Conservation (phyloP, 2,888 invertebrate genomes). For the Salticus scenicus region DNA sequence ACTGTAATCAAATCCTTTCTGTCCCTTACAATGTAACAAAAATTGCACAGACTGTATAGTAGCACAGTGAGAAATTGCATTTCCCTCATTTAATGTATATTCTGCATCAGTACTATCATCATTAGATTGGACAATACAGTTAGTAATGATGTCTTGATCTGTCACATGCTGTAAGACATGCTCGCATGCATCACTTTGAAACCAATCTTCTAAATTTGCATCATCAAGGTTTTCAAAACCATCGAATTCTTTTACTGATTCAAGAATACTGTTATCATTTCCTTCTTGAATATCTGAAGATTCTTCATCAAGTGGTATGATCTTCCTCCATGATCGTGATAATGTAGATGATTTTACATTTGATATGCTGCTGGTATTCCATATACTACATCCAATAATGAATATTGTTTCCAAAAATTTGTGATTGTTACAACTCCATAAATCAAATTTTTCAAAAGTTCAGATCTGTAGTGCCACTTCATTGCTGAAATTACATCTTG, state of each 20-base stretch:
- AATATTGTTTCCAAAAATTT: no score
- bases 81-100: background rate
- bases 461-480: no score
- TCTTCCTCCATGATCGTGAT: no score
- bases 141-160: background rate
- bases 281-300: background rate
- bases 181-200: constrained; percentile 1
- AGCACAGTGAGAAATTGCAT: background rate
- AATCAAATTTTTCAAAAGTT: no score
- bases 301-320: background rate
- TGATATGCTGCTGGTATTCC: no score
- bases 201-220: background rate
- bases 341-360: no score
- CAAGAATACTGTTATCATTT: constrained; percentile 6
- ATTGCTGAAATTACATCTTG: no score
- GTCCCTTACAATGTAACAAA: background rate
- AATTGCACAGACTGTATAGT: background rate
- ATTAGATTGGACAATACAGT: background rate
- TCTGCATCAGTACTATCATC: background rate
- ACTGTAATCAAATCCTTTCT: background rate
- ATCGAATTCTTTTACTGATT: background rate
- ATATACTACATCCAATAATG: no score
- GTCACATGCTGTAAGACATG: background rate
- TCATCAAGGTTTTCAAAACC: background rate
- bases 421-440: no score